These are phyloP conservation scores for Rafetus swinhoei DNA, from an alignment of 2,113 vertebrate genomes.

Conservation along the genomic window DNA sequence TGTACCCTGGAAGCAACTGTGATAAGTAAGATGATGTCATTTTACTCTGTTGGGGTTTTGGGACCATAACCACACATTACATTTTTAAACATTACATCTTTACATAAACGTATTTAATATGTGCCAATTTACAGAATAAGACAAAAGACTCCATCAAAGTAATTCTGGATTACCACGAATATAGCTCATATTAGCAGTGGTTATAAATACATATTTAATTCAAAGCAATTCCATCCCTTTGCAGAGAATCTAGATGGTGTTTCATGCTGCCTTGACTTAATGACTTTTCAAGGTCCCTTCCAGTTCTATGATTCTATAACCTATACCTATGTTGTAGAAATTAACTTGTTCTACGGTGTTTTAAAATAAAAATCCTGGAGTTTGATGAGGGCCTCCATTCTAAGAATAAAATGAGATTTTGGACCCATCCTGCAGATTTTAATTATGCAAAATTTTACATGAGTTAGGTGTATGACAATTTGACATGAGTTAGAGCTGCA, in stretches of 20 bases:
- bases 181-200: background rate
- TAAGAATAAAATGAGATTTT: background rate
- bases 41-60: background rate
- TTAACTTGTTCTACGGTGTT: background rate
- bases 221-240: background rate
- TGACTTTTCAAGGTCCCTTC: no score
- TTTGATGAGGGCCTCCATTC: background rate
- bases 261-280: no score
- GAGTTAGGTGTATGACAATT: background rate
- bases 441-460: background rate
- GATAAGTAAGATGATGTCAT: background rate
- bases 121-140: background rate
- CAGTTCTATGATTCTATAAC: background rate
- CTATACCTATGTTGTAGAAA: background rate
- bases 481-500: no score
- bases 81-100: background rate
- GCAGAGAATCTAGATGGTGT: background rate
- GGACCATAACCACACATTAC: background rate
- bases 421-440: background rate
- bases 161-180: background rate
- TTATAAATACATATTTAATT: background rate
- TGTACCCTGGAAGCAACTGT: background rate
- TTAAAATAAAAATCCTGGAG: background rate
- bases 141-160: background rate
- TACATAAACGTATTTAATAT: background rate